A percentile compares a stretch with the other conserved stretches of the same genome.
Evolutionary conservation across 2,113 vertebrate genomes (phyloP).

Genomic region (Ictalurus furcatus): DNA sequence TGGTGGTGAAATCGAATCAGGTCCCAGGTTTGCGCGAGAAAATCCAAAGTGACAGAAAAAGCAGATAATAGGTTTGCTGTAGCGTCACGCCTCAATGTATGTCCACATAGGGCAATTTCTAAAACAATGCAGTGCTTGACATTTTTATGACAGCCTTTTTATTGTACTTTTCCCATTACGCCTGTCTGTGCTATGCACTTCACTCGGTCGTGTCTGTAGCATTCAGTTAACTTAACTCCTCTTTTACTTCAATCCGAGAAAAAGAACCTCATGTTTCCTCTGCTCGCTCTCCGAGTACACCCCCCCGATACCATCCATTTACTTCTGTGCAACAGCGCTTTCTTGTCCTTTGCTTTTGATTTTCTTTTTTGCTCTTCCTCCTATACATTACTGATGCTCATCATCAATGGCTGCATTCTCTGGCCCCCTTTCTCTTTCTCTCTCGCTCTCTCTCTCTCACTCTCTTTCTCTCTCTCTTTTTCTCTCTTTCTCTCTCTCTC

Average conservation of each 20-base stretch:
- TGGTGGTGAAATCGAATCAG: conserved; percentile 76
- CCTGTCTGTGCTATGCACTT: conserved; percentile 65
- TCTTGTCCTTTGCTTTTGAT: conserved; percentile 46
- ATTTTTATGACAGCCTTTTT: conserved; percentile 71
- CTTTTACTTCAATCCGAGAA: conserved; percentile 39
- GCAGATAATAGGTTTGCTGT: conserved; percentile 80
- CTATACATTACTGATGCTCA: conserved; percentile 40
- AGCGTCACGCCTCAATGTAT: conserved; percentile 75
- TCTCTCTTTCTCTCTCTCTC: conserved; percentile 40
- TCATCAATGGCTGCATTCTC: conserved; percentile 20
- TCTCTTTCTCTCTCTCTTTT: conserved; percentile 28
- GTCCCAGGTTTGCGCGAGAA: conserved; percentile 73
- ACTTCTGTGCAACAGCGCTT: conserved; percentile 46
- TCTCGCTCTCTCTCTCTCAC: conserved; percentile 26
- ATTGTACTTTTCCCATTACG: conserved; percentile 63
- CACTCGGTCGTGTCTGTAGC: conserved; percentile 53
- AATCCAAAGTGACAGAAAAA: conserved; percentile 76
- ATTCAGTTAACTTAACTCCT: conserved; percentile 56
- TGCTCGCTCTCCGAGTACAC: conserved; percentile 34
- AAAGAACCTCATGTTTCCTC: conserved; percentile 48
- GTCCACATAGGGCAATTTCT: conserved; percentile 77
- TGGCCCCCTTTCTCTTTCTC: background rate
- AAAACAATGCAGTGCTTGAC: conserved; percentile 71
- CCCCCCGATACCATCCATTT: conserved; percentile 48
- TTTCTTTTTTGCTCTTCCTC: conserved; percentile 27